Percentiles rank a stretch among this genome's conserved stretches.
phyloP scores from a whole-genome alignment of 2,113 vertebrate genomes.

The Nibea coibor region DNA sequence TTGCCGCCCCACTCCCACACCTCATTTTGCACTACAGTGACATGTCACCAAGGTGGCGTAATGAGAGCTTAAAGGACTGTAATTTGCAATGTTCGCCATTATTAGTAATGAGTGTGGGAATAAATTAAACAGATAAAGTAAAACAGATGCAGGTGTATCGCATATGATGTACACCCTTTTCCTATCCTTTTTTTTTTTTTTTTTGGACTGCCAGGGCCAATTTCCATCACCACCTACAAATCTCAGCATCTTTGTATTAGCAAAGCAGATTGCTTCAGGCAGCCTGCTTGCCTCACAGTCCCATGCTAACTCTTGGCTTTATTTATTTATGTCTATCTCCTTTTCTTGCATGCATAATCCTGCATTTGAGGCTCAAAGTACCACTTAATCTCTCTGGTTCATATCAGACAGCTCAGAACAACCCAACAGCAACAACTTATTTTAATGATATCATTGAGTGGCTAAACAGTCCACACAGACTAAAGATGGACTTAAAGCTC shows the following conservation, averaged over 20 bases:
- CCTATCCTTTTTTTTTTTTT: background rate
- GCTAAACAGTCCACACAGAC: background rate
- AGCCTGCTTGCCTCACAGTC: constrained; percentile 10
- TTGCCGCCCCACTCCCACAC: background rate
- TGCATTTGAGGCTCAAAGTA: constrained; percentile 14
- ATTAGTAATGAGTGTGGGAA: background rate
- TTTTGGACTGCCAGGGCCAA: background rate
- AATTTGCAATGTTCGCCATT: background rate
- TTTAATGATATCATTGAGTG: background rate
- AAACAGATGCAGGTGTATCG: background rate
- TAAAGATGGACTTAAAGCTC: constrained; percentile 9
- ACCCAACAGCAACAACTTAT: background rate
- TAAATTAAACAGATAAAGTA: background rate
- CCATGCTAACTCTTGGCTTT: constrained; percentile 8
- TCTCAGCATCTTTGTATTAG: background rate
- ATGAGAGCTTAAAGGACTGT: constrained; percentile 6
- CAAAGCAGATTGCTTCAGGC: constrained; percentile 21
- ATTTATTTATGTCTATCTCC: constrained; percentile 18
- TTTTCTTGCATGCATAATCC: constrained; percentile 25
- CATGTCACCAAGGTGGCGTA: background rate
- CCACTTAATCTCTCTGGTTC: constrained; percentile 1
- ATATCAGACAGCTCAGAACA: constrained; percentile 26
- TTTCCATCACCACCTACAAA: constrained; percentile 5
- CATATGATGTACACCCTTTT: background rate
- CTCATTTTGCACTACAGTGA: background rate